Percentiles rank a stretch among this genome's conserved stretches.
These are phyloP conservation scores for Mus caroli DNA, from an alignment of 2,797 vertebrate species.

Conservation along the genomic window DNA sequence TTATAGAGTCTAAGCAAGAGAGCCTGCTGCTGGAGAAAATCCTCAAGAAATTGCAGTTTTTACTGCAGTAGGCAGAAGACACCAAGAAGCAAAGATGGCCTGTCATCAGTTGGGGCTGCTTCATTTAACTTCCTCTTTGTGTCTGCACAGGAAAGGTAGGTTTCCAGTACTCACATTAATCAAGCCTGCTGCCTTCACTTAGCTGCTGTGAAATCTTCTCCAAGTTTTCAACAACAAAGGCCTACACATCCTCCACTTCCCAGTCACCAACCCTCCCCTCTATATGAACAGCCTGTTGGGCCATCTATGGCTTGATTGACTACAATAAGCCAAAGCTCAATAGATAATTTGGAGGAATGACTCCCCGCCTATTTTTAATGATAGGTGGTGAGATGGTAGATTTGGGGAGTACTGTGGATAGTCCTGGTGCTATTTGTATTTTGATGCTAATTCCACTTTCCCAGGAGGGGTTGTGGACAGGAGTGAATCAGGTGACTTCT, in stretches of 20 bases:
- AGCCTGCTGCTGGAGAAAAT: background rate
- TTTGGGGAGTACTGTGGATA: background rate
- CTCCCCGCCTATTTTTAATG: slow-evolving; percentile 26
- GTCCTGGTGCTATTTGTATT: too few relatives aligned
- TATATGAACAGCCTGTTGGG: background rate
- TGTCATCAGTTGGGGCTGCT: background rate
- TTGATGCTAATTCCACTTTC: too few relatives aligned
- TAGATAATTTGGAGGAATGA: background rate
- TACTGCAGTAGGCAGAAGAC: background rate
- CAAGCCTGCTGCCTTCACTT: background rate
- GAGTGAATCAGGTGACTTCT: too few relatives aligned
- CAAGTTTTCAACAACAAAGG: background rate
- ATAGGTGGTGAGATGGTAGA: background rate
- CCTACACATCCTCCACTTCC: background rate
- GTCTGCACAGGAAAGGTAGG: background rate
- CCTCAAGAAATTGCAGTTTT: background rate
- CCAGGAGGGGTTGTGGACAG: too few relatives aligned
- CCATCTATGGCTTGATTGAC: background rate
- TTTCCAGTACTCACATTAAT: background rate
- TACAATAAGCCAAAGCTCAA: background rate
- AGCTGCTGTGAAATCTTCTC: background rate
- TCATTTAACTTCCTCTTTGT: background rate
- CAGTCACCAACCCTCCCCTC: background rate
- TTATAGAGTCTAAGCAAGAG: background rate
- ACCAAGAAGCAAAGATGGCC: background rate